phyloP scores from a whole-genome alignment of 1,140 invertebrate genomes.

The Nephotettix cincticeps region DNA sequence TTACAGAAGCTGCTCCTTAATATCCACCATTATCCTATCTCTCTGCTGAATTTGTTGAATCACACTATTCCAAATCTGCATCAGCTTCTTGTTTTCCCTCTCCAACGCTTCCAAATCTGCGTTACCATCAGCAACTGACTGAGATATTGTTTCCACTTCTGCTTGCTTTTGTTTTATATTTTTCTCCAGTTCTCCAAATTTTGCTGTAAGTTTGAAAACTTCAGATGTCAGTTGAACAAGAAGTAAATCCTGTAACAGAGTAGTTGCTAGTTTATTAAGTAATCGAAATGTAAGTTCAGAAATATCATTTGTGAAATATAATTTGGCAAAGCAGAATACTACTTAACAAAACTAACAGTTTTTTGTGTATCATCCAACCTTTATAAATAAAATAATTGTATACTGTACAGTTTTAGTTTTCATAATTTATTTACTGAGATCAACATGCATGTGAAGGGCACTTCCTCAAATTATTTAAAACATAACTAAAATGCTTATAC shows the following conservation, averaged over 20 bases:
- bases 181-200: constrained; percentile 51
- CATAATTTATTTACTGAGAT: too few species aligned
- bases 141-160: constrained; percentile 43
- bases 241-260: constrained; percentile 48
- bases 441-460: too few species aligned
- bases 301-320: neutral
- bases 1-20: constrained; percentile 59
- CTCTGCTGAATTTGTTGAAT: constrained; percentile 64
- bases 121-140: constrained; percentile 57
- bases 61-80: constrained; percentile 70
- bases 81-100: constrained; percentile 63
- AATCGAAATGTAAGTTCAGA: neutral
- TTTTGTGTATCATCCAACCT: neutral
- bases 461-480: too few species aligned
- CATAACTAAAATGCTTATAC: too few species aligned
- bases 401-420: too few species aligned
- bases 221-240: constrained; percentile 54
- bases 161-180: constrained; percentile 50
- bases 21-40: constrained; percentile 62
- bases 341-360: neutral
- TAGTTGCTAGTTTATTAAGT: too few species aligned
- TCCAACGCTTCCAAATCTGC: constrained; percentile 68
- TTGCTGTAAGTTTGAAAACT: constrained; percentile 52
- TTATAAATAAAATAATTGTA: too few species aligned
- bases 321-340: neutral